phyloP scores from a whole-genome alignment of 2,797 vertebrate genomes.

The Notolabrus celidotus region DNA sequence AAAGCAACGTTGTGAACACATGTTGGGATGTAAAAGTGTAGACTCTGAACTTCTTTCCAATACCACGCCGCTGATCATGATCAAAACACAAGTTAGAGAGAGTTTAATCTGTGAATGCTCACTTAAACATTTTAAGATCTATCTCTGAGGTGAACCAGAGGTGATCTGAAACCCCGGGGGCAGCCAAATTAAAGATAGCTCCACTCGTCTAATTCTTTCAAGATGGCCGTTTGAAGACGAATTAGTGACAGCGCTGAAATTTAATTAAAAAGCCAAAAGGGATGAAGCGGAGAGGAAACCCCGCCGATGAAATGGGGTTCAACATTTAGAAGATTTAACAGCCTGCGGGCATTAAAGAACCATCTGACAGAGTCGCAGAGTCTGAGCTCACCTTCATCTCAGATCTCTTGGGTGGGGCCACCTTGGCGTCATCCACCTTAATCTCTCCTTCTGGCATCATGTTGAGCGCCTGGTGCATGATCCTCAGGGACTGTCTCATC shows the following conservation, averaged over 20 bases:
- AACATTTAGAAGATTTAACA: neutral
- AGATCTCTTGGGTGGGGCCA: slow-evolving; percentile 94
- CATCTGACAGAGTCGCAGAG: neutral
- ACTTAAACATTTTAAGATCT: neutral
- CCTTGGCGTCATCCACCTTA: slow-evolving; percentile 96
- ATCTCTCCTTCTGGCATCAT: slow-evolving; percentile 97
- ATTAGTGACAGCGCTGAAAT: slow-evolving; percentile 3
- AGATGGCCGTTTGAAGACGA: slow-evolving; percentile 3
- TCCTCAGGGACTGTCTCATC: slow-evolving; percentile 95
- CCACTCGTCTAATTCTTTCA: slow-evolving; percentile 11
- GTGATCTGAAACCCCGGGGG: slow-evolving; percentile 1
- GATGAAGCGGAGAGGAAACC: neutral
- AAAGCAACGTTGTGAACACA: too few species aligned
- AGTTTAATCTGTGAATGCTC: neutral
- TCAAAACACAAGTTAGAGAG: neutral
- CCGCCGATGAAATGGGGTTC: neutral
- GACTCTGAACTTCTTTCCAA: too few species aligned
- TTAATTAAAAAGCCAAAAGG: slow-evolving; percentile 23
- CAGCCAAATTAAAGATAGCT: slow-evolving; percentile 1
- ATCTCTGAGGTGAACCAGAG: slow-evolving; percentile 10
- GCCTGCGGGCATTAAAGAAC: neutral
- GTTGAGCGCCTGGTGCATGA: slow-evolving; percentile 93
- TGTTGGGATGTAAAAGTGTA: too few species aligned
- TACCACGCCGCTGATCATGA: too few species aligned
- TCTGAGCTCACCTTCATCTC: slow-evolving; percentile 94